Evolutionary conservation across 2,888 invertebrate species (phyloP).

Genomic region (Phengaris alcon): DNA sequence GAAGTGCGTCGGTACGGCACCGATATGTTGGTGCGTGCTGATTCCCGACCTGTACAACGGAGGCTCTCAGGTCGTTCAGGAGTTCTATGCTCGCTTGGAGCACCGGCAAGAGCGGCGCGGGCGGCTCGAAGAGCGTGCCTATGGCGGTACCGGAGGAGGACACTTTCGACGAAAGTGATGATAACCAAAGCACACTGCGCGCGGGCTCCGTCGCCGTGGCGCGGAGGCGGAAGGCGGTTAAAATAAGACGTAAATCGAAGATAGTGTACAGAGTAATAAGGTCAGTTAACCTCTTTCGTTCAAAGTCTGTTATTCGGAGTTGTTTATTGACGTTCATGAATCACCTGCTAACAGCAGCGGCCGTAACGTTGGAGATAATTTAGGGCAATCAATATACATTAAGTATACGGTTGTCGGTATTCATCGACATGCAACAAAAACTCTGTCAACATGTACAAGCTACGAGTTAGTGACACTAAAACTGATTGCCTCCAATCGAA

Average conservation of each 20-base stretch:
- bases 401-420: slow-evolving; percentile 10
- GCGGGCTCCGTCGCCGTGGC: slow-evolving; percentile 68
- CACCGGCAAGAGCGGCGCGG: slow-evolving; percentile 54
- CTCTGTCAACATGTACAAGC: neutral
- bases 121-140: slow-evolving; percentile 52
- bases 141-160: slow-evolving; percentile 43
- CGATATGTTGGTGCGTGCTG: slow-evolving; percentile 76
- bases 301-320: neutral
- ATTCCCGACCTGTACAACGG: slow-evolving; percentile 74
- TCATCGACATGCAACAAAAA: slow-evolving; percentile 10
- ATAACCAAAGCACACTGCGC: slow-evolving; percentile 61
- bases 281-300: slow-evolving; percentile 45
- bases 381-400: slow-evolving; percentile 65
- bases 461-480: neutral
- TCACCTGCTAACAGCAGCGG: slow-evolving; percentile 39
- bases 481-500: too few species aligned
- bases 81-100: slow-evolving; percentile 74
- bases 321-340: slow-evolving; percentile 25
- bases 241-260: slow-evolving; percentile 68
- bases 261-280: slow-evolving; percentile 66
- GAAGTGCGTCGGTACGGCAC: slow-evolving; percentile 53
- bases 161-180: slow-evolving; percentile 51
- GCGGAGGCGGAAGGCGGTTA: slow-evolving; percentile 72
- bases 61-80: slow-evolving; percentile 74
- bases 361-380: slow-evolving; percentile 57